Base-by-base conservation (phyloP, 2,888 invertebrate species). In the Diachrysia chrysitis region DNA sequence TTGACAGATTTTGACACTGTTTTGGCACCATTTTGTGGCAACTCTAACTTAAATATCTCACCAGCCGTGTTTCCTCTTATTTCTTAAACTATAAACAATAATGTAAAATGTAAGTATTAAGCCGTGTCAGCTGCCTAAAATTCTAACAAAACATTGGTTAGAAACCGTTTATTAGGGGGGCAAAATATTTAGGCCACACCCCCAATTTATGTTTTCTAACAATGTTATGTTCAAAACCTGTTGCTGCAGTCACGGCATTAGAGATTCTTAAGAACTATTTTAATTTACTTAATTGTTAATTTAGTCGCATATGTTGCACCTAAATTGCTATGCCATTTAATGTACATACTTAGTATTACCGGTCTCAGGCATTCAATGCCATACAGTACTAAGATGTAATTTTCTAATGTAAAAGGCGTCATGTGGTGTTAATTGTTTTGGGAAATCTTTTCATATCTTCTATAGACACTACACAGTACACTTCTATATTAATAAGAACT, bases 231-330 rank as follows among this genome's bases (percentile, higher is more conserved):
- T n/a, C n/a, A n/a, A n/a, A n/a, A n/a, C n/a, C n/a, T n/a, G n/a
- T n/a, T n/a, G n/a, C n/a, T n/a, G n/a, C n/a, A n/a, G n/a, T n/a
- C n/a, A n/a, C n/a, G n/a, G n/a, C n/a, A n/a, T n/a, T n/a, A 42
- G 42, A 42, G 42, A 42, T 42, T 42, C 42, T 42, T 42, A 42
- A 42, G n/a, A 42, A n/a, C 42, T 42, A 42, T 10, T 42, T 42
- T n/a, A n/a, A 42, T n/a, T 42, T 42, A n/a, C n/a, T 42, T 42
- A 42, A 42, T n/a, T n/a, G 1, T n/a, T n/a, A 42, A 42, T 42
- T 42, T 42, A n/a, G n/a, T 42, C 42, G n/a, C n/a, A 7, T 37
- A 42, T 6, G 42, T 42, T 42, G 42, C 42, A 42, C n/a, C n/a
- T 42, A 42, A n/a, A 42, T 42, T 42, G 42, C 42, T 42, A 6